Conservation (phyloP, 2,113 vertebrate genomes). For the Cacatua alba region DNA sequence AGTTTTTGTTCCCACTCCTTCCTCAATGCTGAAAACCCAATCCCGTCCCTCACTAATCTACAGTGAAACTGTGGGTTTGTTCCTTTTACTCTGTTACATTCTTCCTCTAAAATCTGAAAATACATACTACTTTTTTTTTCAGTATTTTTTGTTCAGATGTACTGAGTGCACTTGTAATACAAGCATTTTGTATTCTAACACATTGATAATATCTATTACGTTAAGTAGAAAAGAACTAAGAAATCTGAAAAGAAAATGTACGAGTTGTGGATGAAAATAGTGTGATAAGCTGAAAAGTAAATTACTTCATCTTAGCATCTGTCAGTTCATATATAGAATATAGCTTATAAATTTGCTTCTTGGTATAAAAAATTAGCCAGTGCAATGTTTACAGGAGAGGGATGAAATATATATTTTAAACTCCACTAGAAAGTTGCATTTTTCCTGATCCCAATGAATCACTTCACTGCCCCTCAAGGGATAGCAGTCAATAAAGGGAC, state of each 20-base stretch:
- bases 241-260: background rate
- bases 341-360: background rate
- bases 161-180: background rate
- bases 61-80: background rate
- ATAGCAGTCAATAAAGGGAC: background rate
- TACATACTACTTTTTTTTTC: background rate
- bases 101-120: background rate
- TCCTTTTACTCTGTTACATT: background rate
- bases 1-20: background rate
- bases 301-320: background rate
- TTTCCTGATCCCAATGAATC: background rate
- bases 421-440: background rate
- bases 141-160: background rate
- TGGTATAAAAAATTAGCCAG: background rate
- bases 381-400: background rate
- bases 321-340: background rate
- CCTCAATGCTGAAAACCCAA: accelerated
- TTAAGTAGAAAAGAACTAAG: background rate
- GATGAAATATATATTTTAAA: background rate
- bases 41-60: accelerated
- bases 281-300: background rate
- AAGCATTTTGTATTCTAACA: background rate
- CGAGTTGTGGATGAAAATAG: background rate
- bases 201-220: background rate
- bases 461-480: background rate